These are phyloP conservation scores for Drosophila phalerata DNA, from an alignment of 2,888 invertebrate species.

Conservation along the genomic window DNA sequence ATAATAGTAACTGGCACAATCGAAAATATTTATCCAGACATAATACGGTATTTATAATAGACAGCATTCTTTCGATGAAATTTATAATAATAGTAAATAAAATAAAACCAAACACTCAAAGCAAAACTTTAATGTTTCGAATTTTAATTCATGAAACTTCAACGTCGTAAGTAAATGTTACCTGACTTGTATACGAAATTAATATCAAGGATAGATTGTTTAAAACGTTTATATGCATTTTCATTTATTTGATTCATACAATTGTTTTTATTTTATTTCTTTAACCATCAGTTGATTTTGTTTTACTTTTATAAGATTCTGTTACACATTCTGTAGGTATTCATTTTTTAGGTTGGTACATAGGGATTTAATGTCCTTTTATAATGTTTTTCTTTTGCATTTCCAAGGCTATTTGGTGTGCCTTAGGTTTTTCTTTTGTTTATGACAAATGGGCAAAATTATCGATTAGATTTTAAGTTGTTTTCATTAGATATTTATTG, in stretches of 20 bases:
- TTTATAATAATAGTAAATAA: constrained; percentile 56
- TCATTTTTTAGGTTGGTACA: constrained; percentile 40
- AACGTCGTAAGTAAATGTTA: background rate
- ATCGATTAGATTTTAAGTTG: constrained; percentile 46
- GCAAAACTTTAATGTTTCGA: background rate
- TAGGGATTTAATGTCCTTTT: constrained; percentile 49
- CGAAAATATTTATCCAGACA: constrained; percentile 33
- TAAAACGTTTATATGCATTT: constrained; percentile 80
- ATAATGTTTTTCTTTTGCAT: constrained; percentile 56
- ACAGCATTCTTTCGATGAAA: constrained; percentile 44
- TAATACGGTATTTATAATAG: constrained; percentile 68
- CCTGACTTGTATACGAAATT: background rate
- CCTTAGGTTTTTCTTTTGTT: constrained; percentile 52
- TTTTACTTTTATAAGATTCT: constrained; percentile 55
- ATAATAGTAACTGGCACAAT: constrained; percentile 30
- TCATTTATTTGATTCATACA: constrained; percentile 79
- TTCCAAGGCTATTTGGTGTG: constrained; percentile 79
- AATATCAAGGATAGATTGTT: constrained; percentile 29
- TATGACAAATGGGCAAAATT: constrained; percentile 67
- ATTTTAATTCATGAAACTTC: background rate
- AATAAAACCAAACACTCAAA: constrained; percentile 67
- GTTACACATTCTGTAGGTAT: constrained; percentile 51
- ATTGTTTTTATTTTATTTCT: constrained; percentile 56
- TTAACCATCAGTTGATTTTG: constrained; percentile 63
- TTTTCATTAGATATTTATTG: constrained; percentile 46